Percentiles rank a stretch among this genome's conserved stretches.
Conservation (phyloP, 2,113 vertebrate species). For the Austrofundulus limnaeus region DNA sequence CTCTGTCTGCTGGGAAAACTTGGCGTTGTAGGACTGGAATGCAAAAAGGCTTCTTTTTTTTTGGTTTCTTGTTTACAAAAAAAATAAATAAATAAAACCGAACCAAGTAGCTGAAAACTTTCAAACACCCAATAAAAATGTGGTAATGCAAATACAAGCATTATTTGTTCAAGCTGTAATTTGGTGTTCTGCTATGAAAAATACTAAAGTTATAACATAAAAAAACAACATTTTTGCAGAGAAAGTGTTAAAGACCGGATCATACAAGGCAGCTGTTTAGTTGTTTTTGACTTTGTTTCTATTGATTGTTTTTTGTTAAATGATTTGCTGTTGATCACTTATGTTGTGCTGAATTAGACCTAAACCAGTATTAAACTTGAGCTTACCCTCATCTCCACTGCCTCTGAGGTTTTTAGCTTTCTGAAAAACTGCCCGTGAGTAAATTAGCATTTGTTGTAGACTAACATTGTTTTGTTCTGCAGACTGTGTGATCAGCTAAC, state of each 20-base stretch:
- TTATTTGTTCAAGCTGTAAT: neutral
- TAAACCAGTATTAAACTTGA: too few relatives aligned
- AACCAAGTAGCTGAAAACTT: neutral
- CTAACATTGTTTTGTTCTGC: neutral
- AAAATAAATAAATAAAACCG: too few relatives aligned
- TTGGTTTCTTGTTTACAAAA: neutral
- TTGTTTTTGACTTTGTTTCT: neutral
- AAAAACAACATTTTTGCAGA: too few relatives aligned
- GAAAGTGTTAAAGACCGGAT: too few relatives aligned
- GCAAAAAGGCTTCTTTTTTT: neutral
- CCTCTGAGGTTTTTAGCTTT: neutral
- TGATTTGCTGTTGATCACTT: neutral
- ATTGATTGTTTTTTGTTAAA: neutral
- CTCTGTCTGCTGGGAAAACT: neutral
- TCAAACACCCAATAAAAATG: neutral
- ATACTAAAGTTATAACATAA: neutral
- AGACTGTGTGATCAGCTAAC: neutral
- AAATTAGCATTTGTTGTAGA: neutral
- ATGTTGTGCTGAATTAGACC: neutral
- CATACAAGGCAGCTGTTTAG: neutral
- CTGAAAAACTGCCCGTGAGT: neutral
- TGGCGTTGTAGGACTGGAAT: neutral
- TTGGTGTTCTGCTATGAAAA: neutral
- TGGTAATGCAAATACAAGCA: neutral
- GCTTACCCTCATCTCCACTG: too few relatives aligned